These are phyloP conservation scores for Hylyphantes graminicola DNA, from an alignment of 1,140 invertebrate species.

Conservation along the genomic window DNA sequence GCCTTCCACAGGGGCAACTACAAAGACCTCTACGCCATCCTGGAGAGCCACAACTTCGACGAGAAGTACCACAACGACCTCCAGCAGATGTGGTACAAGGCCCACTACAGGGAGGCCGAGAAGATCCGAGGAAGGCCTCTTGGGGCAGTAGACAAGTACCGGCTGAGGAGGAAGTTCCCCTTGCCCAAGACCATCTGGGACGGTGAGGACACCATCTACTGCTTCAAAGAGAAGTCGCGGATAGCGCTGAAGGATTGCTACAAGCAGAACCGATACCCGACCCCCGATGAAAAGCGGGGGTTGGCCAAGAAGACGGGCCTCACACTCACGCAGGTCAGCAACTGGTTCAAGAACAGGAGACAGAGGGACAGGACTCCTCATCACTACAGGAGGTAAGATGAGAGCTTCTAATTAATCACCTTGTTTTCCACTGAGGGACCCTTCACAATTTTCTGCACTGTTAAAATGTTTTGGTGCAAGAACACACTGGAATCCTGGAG, in stretches of 20 bases:
- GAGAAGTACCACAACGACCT: conserved; percentile 84
- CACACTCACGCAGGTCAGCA: conserved; percentile 89
- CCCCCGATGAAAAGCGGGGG: conserved; percentile 93
- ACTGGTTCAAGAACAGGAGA: conserved; percentile 98
- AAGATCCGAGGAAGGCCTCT: conserved; percentile 91
- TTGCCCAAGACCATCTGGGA: conserved; percentile 98
- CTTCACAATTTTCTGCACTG: too few species aligned
- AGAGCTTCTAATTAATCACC: too few species aligned
- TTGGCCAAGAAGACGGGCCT: conserved; percentile 89
- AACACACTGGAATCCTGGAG: too few species aligned
- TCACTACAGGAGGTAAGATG: conserved; percentile 48
- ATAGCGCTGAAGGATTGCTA: conserved; percentile 86
- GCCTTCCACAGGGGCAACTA: conserved; percentile 87
- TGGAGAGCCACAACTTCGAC: conserved; percentile 91
- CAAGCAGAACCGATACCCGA: conserved; percentile 79
- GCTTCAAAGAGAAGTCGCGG: conserved; percentile 86
- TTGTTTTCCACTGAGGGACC: too few species aligned
- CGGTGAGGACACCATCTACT: conserved; percentile 98
- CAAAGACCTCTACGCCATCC: conserved; percentile 86
- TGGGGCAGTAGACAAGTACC: conserved; percentile 94
- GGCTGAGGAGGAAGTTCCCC: conserved; percentile 97
- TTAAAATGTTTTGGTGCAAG: too few species aligned
- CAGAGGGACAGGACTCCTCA: conserved; percentile 83
- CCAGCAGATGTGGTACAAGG: conserved; percentile 95
- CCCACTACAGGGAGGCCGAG: conserved; percentile 96